Percentiles rank a stretch among this genome's conserved stretches.
phyloP scores from a whole-genome alignment of 2,113 vertebrate genomes.

The Galeopterus variegatus region DNA sequence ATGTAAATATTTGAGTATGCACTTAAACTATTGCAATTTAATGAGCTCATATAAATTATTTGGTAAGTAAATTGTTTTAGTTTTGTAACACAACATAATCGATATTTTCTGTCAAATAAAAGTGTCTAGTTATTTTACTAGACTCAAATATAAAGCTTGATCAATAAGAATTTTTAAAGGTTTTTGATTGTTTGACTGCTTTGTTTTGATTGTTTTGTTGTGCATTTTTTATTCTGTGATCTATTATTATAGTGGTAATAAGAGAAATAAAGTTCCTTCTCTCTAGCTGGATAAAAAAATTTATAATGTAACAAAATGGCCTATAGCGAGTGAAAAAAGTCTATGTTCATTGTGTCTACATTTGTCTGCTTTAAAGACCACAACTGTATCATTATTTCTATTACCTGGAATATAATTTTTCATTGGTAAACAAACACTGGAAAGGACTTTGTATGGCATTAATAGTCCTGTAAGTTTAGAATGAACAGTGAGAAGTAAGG shows the following conservation, averaged over 20 bases:
- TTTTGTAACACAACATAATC: not conserved
- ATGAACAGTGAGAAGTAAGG: slow-evolving; percentile 69
- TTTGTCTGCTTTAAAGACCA: not conserved
- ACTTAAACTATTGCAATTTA: not conserved
- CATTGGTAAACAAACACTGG: slow-evolving; percentile 47
- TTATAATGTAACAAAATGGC: not conserved
- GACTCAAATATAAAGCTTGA: not conserved
- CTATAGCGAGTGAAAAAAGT: not conserved
- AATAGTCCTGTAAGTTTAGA: slow-evolving; percentile 79
- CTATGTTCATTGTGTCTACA: not conserved
- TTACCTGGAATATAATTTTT: not conserved
- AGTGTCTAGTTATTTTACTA: not conserved
- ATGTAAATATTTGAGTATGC: not conserved
- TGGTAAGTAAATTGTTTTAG: not conserved
- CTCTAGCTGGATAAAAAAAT: not conserved
- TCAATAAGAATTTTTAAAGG: not conserved
- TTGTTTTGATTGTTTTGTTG: not conserved
- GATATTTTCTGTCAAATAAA: not conserved
- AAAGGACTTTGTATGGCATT: slow-evolving; percentile 74
- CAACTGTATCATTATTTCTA: not conserved
- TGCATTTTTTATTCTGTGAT: not conserved
- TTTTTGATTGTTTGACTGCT: not conserved
- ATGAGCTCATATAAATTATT: not conserved
- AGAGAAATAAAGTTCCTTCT: not conserved
- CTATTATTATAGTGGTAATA: not conserved